Evolutionary conservation across 2,797 vertebrate genomes (phyloP), one percentile per base, ranked within the genome.

Genomic region (Phylloscopus collybita): DNA sequence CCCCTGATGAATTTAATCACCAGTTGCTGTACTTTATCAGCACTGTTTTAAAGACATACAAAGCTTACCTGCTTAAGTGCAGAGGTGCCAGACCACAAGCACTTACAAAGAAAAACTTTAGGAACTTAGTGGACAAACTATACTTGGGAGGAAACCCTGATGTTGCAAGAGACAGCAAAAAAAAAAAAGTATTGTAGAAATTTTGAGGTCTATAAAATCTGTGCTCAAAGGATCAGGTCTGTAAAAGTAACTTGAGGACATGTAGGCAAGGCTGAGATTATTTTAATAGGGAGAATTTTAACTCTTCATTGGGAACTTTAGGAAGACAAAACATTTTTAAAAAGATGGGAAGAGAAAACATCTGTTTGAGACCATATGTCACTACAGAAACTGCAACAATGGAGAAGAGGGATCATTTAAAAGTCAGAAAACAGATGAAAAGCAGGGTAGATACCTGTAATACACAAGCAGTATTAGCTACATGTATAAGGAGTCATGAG

Each of bases 31-130:
- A 22, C 22, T 80, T 73, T 42, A 22, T 59, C 40, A 84, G 14
- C 32, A 50, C 2, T 51, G 4, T 60, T 90, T 62, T 44, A 49
- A 62, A 16, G 73, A 0, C 10, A 45, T 10, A 42, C 2, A 75
- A 50, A 54, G 57, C 67, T 92, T 95, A 95, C 86, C 88, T 95
- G 49, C 13, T 93, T 20, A 74, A 80, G 34, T 18, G 21, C 47
- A 61, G 30, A 95, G 64, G 34, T 45, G 23, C 50, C 51, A 71
- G 45, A 87, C 19, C n/a, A 47, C 16, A 19, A 57, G 34, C 64
- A 87, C 3, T 71, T 67, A 67, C 5, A 66, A 67, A 72, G 16
- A 50, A 88, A 80, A 74, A 3, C 8, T 87, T 85, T 8, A 59
- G 14, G 6, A 85, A 79, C 10, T 72, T 23, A 50, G 11, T 18